Percentiles rank a stretch among this genome's conserved stretches.
Conservation (phyloP, 1,140 invertebrate species). For the Leptopilina boulardi region DNA sequence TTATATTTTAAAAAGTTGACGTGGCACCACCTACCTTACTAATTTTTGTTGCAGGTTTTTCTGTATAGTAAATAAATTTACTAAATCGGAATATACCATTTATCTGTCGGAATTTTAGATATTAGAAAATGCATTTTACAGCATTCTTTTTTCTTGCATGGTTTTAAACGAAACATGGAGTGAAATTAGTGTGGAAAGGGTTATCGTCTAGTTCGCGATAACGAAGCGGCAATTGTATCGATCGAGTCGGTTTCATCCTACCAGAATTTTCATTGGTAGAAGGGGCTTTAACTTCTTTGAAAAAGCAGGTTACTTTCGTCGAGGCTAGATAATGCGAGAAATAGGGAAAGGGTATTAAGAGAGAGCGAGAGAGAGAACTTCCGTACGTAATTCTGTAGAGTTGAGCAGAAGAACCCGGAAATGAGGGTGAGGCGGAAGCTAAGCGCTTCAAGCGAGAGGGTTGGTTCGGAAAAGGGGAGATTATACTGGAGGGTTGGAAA, state of each 20-base stretch:
- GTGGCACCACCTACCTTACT: too few species aligned
- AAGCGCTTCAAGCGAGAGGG: conserved; percentile 44
- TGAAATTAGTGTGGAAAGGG: conserved; percentile 36
- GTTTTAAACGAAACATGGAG: conserved; percentile 17
- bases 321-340: conserved; percentile 47
- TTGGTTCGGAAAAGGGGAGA: conserved; percentile 27
- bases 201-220: not conserved
- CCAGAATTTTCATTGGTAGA: conserved; percentile 55
- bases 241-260: conserved; percentile 52
- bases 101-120: too few species aligned
- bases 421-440: conserved; percentile 66
- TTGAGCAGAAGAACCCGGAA: conserved; percentile 72
- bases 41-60: too few species aligned
- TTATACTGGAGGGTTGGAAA: conserved; percentile 8
- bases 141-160: too few species aligned
- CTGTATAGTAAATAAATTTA: too few species aligned
- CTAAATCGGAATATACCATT: too few species aligned
- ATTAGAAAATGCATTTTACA: too few species aligned
- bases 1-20: too few species aligned
- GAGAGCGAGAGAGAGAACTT: conserved; percentile 47
- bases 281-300: conserved; percentile 45
- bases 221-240: conserved; percentile 50
- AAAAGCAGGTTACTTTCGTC: conserved; percentile 47
- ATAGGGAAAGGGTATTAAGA: conserved; percentile 22
- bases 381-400: conserved; percentile 62